phyloP scores from a whole-genome alignment of 2,113 vertebrate genomes.

The Salvator merianae region DNA sequence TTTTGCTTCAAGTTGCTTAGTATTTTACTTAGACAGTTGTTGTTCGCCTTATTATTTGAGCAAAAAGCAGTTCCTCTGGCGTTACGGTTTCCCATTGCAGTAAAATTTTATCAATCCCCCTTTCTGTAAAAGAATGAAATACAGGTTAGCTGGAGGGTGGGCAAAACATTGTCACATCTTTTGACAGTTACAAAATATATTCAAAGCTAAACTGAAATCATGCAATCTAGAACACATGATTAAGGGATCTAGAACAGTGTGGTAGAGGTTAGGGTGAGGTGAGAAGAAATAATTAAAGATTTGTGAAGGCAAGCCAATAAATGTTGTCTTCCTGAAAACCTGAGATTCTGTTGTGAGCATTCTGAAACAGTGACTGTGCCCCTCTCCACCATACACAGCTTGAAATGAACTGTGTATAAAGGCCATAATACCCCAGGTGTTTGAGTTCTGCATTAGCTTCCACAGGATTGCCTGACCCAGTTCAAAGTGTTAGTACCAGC shows the following conservation, averaged over 20 bases:
- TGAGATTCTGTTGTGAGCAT: no score
- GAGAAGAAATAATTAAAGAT: slow-evolving; percentile 13
- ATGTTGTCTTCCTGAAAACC: no score
- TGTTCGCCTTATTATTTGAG: slow-evolving; percentile 34
- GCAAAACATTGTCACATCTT: slow-evolving; percentile 21
- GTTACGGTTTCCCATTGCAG: slow-evolving; percentile 32
- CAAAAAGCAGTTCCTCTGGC: slow-evolving; percentile 41
- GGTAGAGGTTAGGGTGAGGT: not conserved
- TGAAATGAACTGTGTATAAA: no score
- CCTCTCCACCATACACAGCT: no score
- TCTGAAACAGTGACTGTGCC: no score
- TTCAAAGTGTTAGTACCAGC: no score
- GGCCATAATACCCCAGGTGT: no score
- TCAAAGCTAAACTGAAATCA: not conserved
- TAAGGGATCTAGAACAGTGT: not conserved
- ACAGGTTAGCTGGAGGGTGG: not conserved
- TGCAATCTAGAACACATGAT: not conserved
- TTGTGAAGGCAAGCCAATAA: not conserved
- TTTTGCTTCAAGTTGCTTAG: slow-evolving; percentile 15
- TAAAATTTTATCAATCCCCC: slow-evolving; percentile 28
- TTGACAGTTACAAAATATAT: not conserved
- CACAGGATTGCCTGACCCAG: no score
- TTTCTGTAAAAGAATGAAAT: slow-evolving; percentile 43
- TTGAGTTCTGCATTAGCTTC: no score
- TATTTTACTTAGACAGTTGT: slow-evolving; percentile 5